Percentiles rank a stretch among this genome's conserved stretches.
Conservation (phyloP, 2,797 vertebrate species). For the Poecilia picta region DNA sequence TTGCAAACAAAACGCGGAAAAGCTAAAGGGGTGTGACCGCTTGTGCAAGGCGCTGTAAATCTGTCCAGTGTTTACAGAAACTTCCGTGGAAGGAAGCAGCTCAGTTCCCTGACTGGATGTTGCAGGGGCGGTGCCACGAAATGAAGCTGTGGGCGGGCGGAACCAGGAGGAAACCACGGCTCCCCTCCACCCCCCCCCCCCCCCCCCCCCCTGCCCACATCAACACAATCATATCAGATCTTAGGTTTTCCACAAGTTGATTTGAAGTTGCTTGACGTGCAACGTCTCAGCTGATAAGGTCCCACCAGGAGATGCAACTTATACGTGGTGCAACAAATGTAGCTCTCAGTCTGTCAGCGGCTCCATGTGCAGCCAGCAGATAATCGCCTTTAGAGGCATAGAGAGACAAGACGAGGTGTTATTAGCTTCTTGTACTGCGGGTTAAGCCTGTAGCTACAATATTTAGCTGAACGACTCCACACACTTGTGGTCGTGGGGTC, state of each 20-base stretch:
- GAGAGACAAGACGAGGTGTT: constrained; percentile 32
- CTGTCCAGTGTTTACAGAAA: constrained; percentile 53
- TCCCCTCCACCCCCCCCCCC: background rate
- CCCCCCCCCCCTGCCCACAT: constrained; percentile 10
- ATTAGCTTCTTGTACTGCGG: constrained; percentile 32
- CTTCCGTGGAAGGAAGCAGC: constrained; percentile 61
- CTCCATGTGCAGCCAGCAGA: constrained; percentile 45
- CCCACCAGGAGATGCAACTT: constrained; percentile 7
- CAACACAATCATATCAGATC: constrained; percentile 16
- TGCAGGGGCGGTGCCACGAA: constrained; percentile 58
- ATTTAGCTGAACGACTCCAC: background rate
- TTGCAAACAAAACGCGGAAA: background rate
- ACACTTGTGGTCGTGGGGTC: background rate
- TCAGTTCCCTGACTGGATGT: constrained; percentile 48
- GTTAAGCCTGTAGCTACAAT: constrained; percentile 16
- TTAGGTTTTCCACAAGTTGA: background rate
- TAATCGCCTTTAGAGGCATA: constrained; percentile 58
- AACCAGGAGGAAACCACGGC: constrained; percentile 51
- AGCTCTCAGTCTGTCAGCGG: constrained; percentile 33
- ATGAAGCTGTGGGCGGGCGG: constrained; percentile 50
- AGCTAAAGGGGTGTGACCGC: constrained; percentile 23
- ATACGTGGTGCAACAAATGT: background rate
- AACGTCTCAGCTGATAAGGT: background rate
- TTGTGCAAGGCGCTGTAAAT: constrained; percentile 14
- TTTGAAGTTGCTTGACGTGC: constrained; percentile 5